Conservation (phyloP, 2,888 invertebrate genomes). For the Mimumesa dahlbomi region DNA sequence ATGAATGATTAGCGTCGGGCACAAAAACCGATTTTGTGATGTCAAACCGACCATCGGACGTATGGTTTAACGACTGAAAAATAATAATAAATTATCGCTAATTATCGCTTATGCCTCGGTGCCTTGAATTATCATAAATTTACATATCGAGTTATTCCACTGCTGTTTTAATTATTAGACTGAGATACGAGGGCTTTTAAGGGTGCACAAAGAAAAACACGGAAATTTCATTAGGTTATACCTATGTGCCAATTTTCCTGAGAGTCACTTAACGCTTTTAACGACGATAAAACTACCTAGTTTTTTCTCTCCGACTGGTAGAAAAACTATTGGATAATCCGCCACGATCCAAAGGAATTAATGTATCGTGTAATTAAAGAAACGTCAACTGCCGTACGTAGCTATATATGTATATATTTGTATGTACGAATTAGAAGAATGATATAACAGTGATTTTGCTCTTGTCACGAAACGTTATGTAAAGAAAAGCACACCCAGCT, state of each 20-base stretch:
- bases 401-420: too few relatives aligned
- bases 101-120: slow-evolving; percentile 19
- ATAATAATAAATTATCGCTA: slow-evolving; percentile 41
- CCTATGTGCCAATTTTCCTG: neutral
- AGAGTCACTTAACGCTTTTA: slow-evolving; percentile 19
- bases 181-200: neutral
- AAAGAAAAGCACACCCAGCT: slow-evolving; percentile 10
- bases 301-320: too few relatives aligned
- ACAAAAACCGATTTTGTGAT: slow-evolving; percentile 22
- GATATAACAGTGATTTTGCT: too few relatives aligned
- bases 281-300: slow-evolving; percentile 15
- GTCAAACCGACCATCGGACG: neutral
- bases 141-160: slow-evolving; percentile 32
- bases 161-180: slow-evolving; percentile 27
- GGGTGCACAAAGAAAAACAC: neutral
- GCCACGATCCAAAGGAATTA: neutral
- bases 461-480: slow-evolving; percentile 21
- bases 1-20: slow-evolving; percentile 1
- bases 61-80: slow-evolving; percentile 24
- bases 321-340: too few relatives aligned
- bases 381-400: neutral
- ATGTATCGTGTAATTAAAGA: slow-evolving; percentile 1
- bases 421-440: too few relatives aligned
- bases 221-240: neutral
- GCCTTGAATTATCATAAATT: slow-evolving; percentile 43